Evolutionary conservation across 2,113 vertebrate genomes (phyloP).

Genomic region (Macroglossus sobrinus): DNA sequence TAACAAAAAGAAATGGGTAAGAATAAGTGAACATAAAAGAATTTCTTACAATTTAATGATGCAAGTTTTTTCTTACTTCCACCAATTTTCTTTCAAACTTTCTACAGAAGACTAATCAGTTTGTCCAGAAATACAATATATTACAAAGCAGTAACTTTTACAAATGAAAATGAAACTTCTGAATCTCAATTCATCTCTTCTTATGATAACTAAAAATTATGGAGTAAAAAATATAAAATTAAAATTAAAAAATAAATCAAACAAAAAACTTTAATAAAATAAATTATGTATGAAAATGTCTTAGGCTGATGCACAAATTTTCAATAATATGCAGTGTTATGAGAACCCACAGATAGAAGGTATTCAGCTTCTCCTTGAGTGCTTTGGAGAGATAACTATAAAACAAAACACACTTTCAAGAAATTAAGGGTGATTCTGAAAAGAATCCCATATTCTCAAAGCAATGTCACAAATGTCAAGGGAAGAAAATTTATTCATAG

Average conservation of each 20-base stretch:
- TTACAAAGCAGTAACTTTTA: not conserved
- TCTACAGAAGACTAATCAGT: not conserved
- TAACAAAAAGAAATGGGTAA: not conserved
- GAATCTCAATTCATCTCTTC: constrained; percentile 13
- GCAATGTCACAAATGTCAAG: not conserved
- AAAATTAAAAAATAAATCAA: not conserved
- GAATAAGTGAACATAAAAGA: not conserved
- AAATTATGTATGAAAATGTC: not conserved
- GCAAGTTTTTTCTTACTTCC: not conserved
- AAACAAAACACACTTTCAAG: constrained; percentile 31
- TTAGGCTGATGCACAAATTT: constrained; percentile 9
- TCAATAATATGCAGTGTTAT: constrained; percentile 2
- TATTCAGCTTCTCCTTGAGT: constrained; percentile 22
- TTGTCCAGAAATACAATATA: constrained; percentile 5
- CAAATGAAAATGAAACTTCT: constrained; percentile 27
- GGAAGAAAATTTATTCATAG: constrained; percentile 18
- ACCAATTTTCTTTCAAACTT: constrained; percentile 9
- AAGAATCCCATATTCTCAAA: constrained; percentile 3
- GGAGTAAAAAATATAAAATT: not conserved
- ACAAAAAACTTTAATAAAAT: not conserved
- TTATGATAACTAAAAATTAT: not conserved
- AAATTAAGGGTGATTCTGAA: constrained; percentile 14
- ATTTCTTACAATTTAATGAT: not conserved
- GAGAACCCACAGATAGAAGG: not conserved
- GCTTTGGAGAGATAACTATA: not conserved